Evolutionary conservation across 2,888 invertebrate species (phyloP).

Genomic region (Cheilosia vernalis): DNA sequence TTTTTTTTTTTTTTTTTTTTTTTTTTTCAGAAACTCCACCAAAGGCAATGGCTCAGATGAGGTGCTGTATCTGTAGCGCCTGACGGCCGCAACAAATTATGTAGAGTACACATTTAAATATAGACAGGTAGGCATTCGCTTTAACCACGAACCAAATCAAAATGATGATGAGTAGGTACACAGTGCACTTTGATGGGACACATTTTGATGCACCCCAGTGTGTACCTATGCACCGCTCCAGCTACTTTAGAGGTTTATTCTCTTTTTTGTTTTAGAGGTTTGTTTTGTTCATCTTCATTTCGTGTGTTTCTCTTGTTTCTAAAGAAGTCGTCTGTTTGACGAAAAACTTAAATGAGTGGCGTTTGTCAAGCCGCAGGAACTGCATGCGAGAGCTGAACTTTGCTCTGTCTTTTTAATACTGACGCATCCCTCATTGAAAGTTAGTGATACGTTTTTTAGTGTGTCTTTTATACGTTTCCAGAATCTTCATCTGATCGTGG

Average conservation of each 20-base stretch:
- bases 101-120: slow-evolving; percentile 54
- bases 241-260: slow-evolving; percentile 50
- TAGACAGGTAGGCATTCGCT: slow-evolving; percentile 35
- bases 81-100: background rate
- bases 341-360: slow-evolving; percentile 41
- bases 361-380: slow-evolving; percentile 13
- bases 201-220: slow-evolving; percentile 48
- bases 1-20: slow-evolving; percentile 23
- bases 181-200: slow-evolving; percentile 44
- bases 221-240: slow-evolving; percentile 52
- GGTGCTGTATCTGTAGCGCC: background rate
- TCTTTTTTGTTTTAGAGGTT: slow-evolving; percentile 31
- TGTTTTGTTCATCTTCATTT: slow-evolving; percentile 45
- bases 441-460: no score
- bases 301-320: slow-evolving; percentile 8
- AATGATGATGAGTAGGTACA: slow-evolving; percentile 45
- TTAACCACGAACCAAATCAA: slow-evolving; percentile 31
- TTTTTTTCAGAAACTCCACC: slow-evolving; percentile 37
- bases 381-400: slow-evolving; percentile 35
- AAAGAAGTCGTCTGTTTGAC: slow-evolving; percentile 26
- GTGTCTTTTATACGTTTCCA: no score
- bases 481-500: no score
- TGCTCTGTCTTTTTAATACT: background rate
- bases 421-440: no score
- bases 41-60: slow-evolving; percentile 36